Percentiles rank a stretch among this genome's conserved stretches.
These are phyloP conservation scores for Desmophyllum pertusum DNA, from an alignment of 92 coral and sea anemone species.

Conservation along the genomic window DNA sequence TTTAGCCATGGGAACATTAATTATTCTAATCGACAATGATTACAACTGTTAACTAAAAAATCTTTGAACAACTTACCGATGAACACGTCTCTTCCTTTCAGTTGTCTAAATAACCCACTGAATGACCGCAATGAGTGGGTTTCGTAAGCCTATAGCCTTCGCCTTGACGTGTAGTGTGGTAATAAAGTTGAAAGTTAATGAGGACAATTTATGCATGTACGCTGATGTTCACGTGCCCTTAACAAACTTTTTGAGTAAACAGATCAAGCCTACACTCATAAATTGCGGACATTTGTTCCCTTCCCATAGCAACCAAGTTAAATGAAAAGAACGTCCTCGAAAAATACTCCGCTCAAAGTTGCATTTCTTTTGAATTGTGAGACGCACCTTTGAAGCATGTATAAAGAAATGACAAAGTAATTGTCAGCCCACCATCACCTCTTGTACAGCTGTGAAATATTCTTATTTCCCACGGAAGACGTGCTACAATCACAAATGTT, in stretches of 20 bases:
- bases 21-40: not conserved
- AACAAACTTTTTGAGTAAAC: conserved; percentile 26
- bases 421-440: not conserved
- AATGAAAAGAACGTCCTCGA: not conserved
- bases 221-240: conserved; percentile 54
- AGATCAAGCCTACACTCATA: not conserved
- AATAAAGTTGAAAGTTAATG: conserved; percentile 22
- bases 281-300: conserved; percentile 12
- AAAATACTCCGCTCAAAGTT: not conserved
- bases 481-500: not conserved
- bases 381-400: not conserved
- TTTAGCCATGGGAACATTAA: conserved; percentile 17
- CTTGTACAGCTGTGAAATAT: not conserved
- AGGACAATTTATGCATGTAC: conserved; percentile 61
- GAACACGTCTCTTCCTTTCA: not conserved
- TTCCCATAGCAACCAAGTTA: conserved; percentile 25
- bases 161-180: not conserved
- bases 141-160: too few relatives aligned
- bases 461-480: not conserved
- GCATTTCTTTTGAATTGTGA: not conserved
- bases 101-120: not conserved
- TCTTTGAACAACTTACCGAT: conserved; percentile 4
- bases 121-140: not conserved
- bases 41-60: not conserved
- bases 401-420: not conserved